Base-by-base conservation (phyloP, 2,797 vertebrate species). In the Orestias chungarensis region DNA sequence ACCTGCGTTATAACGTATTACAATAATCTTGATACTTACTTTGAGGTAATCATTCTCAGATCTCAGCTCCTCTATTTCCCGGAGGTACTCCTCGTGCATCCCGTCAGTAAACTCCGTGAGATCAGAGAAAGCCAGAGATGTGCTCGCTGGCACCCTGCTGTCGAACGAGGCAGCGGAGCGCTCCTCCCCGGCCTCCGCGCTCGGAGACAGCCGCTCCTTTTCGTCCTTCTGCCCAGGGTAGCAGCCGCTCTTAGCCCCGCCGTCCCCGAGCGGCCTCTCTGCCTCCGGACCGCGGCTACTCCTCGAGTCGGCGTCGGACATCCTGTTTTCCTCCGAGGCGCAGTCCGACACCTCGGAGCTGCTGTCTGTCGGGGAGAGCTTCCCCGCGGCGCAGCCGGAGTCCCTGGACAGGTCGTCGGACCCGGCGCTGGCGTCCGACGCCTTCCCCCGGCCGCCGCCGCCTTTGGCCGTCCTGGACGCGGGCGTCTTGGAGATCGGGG, bases 41-140 rank as follows among this genome's bases (percentile, higher is more conserved):
- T 99, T 99, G 84, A 99, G 96, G 90, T 99, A 98, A 91, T 98
- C 97, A 71, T 99, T 99, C 89, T 99, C 98, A 0, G 98, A 97
- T 76, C 98, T 94, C 82, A 99, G 93, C 84, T 99, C 98, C 74
- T 99, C 97, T 85, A 99, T 95, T 78, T 99, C 97, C 29, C 96
- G 91, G 71, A 96, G 85, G 79, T 96, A 95, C 90, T 97, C 95
- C 66, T 97, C 96, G 0, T 96, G 95, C 86, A 95, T 92, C 50
- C 94, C 95, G 84, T 98, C 97, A 88, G 97, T 93, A 62, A 97
- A 89, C 90, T 99, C 98, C 7, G 97, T 98, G 83, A 99, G 95
- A 92, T 99, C 98, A 7, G 98, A 99, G 92, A 99, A 99, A 72
- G 97, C 97, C 76, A 98, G 91, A 0, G 97, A 99, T 27, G 97